These are phyloP conservation scores for Silurus asotus DNA, from an alignment of 2,113 vertebrate species.

Conservation along the genomic window DNA sequence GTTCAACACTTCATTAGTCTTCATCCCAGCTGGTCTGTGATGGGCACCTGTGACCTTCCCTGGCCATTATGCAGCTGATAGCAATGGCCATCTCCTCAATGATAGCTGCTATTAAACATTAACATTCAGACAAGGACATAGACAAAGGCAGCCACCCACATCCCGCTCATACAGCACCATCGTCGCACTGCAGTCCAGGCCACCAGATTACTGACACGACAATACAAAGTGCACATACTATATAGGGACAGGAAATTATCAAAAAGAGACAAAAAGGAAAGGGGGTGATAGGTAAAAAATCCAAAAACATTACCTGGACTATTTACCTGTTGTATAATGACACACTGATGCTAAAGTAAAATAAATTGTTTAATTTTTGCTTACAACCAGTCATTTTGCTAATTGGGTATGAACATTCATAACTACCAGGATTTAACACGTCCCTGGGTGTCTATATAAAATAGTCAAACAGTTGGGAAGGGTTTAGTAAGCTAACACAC, in stretches of 20 bases:
- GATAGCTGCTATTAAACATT: slow-evolving; percentile 45
- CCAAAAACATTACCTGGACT: background rate
- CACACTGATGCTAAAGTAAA: background rate
- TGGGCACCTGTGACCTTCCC: slow-evolving; percentile 37
- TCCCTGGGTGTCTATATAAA: slow-evolving; percentile 14
- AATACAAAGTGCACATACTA: background rate
- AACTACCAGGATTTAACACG: slow-evolving; percentile 27
- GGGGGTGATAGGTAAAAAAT: background rate
- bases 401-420: slow-evolving; percentile 17
- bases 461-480: slow-evolving; percentile 17
- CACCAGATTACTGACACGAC: slow-evolving; percentile 5
- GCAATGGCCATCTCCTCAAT: slow-evolving; percentile 16
- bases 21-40: slow-evolving; percentile 25
- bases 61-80: slow-evolving; percentile 32
- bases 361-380: background rate
- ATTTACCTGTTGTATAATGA: background rate
- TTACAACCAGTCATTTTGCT: background rate
- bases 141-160: slow-evolving; percentile 37
- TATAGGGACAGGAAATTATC: background rate
- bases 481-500: slow-evolving; percentile 21
- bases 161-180: slow-evolving; percentile 21
- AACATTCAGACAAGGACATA: slow-evolving; percentile 49
- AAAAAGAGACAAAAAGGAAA: background rate
- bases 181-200: slow-evolving; percentile 20
- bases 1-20: slow-evolving; percentile 44